Conservation (phyloP, 1,140 invertebrate species). For the Bombus fervidus region DNA sequence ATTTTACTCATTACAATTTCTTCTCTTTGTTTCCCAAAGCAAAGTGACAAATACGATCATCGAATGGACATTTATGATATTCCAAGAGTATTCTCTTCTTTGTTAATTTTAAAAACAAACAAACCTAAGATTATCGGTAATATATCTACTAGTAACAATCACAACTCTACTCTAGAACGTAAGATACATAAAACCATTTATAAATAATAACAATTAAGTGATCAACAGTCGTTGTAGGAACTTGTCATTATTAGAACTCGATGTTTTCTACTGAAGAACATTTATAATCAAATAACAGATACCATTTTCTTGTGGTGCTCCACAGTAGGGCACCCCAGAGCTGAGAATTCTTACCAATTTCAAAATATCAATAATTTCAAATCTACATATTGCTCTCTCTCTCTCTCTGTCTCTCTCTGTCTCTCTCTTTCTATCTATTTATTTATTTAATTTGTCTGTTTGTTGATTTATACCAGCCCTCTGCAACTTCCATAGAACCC, state of each 20-base stretch:
- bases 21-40: background rate
- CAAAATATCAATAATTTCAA: background rate
- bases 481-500: background rate
- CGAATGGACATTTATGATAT: background rate
- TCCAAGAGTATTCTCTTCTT: too few relatives aligned
- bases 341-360: background rate
- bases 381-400: background rate
- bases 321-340: background rate
- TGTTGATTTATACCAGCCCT: background rate
- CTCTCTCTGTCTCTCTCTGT: background rate
- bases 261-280: slow-evolving; percentile 13
- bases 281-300: slow-evolving; percentile 6
- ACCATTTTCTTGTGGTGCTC: background rate
- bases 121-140: background rate
- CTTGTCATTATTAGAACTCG: slow-evolving; percentile 30
- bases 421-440: too few relatives aligned
- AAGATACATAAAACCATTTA: background rate
- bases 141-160: background rate
- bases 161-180: background rate
- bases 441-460: background rate
- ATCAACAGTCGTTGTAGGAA: slow-evolving; percentile 33
- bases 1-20: background rate
- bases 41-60: background rate
- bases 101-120: background rate
- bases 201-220: slow-evolving; percentile 1